Percentiles rank a stretch among this genome's conserved stretches.
phyloP scores from a whole-genome alignment of 2,888 invertebrate species.

The Pomacea canaliculata region DNA sequence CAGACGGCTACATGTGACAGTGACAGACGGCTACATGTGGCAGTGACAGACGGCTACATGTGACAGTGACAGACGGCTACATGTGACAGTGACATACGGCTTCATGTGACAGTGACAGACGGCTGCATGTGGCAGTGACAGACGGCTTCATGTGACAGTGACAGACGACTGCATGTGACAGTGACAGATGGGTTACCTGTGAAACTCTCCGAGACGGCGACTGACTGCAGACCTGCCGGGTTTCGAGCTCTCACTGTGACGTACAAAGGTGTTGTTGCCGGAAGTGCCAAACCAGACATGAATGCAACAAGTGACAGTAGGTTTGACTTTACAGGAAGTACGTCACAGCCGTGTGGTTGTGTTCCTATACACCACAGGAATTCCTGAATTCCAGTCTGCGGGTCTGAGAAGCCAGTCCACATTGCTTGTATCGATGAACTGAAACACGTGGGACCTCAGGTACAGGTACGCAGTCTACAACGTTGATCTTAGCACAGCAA shows the following conservation, averaged over 20 bases:
- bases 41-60: background rate
- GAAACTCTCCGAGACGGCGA: slow-evolving; percentile 6
- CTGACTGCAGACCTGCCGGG: slow-evolving; percentile 8
- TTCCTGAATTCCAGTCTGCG: slow-evolving; percentile 35
- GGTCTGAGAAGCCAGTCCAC: slow-evolving; percentile 41
- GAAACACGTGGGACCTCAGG: background rate
- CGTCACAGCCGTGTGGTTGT: background rate
- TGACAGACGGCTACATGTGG: no score
- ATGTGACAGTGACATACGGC: no score
- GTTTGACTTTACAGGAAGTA: background rate
- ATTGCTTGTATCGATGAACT: slow-evolving; percentile 1
- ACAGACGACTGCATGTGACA: background rate
- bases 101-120: no score
- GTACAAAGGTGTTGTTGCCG: slow-evolving; percentile 13
- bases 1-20: background rate
- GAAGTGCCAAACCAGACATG: background rate
- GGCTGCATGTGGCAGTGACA: background rate
- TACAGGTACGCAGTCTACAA: no score
- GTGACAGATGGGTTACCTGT: background rate
- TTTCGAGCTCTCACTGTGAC: slow-evolving; percentile 10
- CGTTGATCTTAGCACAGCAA: no score
- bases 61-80: background rate
- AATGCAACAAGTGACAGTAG: background rate
- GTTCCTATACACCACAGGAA: slow-evolving; percentile 20
- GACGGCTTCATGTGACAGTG: slow-evolving; percentile 1